A percentile compares a stretch with the other conserved stretches of the same genome.
These are phyloP conservation scores for Sapayoa aenigma DNA, from an alignment of 2,113 vertebrate species.

Conservation along the genomic window DNA sequence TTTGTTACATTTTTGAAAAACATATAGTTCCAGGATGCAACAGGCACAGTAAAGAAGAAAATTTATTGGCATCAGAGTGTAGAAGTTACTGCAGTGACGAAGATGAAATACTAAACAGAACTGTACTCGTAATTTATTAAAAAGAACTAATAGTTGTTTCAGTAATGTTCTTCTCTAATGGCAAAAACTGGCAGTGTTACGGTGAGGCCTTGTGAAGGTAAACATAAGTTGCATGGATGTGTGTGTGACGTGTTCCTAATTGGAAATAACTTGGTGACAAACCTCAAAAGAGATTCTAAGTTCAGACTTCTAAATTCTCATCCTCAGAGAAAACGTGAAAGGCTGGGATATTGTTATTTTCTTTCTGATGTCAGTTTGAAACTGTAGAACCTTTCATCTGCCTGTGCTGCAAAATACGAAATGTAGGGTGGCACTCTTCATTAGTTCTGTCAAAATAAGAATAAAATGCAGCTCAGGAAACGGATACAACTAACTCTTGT, in stretches of 20 bases:
- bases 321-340: not conserved
- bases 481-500: not conserved
- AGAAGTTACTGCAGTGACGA: not conserved
- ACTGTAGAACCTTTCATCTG: not conserved
- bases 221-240: not conserved
- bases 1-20: not conserved
- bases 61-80: rapidly evolving
- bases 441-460: not conserved
- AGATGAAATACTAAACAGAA: not conserved
- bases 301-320: not conserved
- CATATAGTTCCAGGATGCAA: not conserved
- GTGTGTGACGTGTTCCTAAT: not conserved
- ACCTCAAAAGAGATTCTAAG: not conserved
- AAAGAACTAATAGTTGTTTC: not conserved
- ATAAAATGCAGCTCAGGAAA: not conserved
- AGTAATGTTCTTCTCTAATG: not conserved
- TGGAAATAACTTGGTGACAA: not conserved
- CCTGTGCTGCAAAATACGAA: not conserved
- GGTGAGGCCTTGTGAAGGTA: not conserved
- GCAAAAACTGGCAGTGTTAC: not conserved
- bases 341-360: not conserved
- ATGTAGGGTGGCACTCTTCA: not conserved
- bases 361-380: not conserved
- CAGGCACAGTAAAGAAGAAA: not conserved
- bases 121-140: not conserved